phyloP scores from a whole-genome alignment of 1,140 invertebrate genomes.

The Calephelis nemesis region DNA sequence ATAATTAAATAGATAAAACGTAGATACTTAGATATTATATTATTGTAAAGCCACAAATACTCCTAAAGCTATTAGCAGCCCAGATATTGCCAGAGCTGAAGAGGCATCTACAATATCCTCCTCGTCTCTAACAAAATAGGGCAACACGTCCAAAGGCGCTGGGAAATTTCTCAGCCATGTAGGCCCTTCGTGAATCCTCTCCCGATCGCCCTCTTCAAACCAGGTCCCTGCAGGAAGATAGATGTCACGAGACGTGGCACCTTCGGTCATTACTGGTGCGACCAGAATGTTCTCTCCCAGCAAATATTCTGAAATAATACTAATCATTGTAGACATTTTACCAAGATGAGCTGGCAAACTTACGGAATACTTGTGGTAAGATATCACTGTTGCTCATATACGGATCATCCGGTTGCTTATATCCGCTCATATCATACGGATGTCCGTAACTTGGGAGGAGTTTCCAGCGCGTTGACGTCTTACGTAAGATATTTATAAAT shows the following conservation, averaged over 20 bases:
- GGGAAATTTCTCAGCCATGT: conserved; percentile 83
- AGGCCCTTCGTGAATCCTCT: conserved; percentile 79
- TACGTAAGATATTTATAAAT: too few species aligned
- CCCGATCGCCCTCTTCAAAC: conserved; percentile 77
- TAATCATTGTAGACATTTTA: too few species aligned
- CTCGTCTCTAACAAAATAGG: conserved; percentile 80
- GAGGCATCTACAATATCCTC: conserved; percentile 25
- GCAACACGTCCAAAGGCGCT: conserved; percentile 83
- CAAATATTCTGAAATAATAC: conserved; percentile 85
- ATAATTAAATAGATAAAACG: conserved; percentile 3
- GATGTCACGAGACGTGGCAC: conserved; percentile 83
- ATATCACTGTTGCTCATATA: too few species aligned
- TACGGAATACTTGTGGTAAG: too few species aligned
- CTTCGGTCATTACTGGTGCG: conserved; percentile 88
- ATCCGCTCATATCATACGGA: too few species aligned
- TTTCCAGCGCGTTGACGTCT: too few species aligned
- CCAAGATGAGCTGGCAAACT: too few species aligned
- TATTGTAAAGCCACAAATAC: conserved; percentile 22
- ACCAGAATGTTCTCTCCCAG: conserved; percentile 91
- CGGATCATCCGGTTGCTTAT: too few species aligned
- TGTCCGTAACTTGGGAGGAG: too few species aligned
- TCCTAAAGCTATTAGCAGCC: conserved; percentile 35
- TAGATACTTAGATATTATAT: neutral
- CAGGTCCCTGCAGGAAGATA: conserved; percentile 88
- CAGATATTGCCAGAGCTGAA: conserved; percentile 24